Conservation (phyloP, 2,113 vertebrate species). For the Agapornis roseicollis region DNA sequence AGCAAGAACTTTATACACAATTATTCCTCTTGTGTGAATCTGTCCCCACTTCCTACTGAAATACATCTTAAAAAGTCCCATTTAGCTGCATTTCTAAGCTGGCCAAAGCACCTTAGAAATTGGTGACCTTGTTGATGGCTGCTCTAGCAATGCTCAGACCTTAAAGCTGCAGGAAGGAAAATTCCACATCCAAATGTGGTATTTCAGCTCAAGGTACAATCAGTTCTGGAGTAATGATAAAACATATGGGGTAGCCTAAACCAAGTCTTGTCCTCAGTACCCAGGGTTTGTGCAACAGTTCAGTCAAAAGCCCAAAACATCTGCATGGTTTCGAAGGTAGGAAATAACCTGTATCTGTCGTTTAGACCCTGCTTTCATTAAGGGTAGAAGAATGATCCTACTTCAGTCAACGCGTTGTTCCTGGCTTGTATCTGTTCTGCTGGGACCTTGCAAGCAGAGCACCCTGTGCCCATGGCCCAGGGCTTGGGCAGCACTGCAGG, state of each 20-base stretch:
- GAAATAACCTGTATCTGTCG: not conserved
- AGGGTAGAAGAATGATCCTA: not conserved
- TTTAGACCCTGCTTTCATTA: not conserved
- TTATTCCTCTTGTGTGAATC: not conserved
- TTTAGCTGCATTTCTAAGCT: not conserved
- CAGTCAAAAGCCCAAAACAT: not conserved
- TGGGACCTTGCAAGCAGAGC: not conserved
- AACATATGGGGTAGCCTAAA: not conserved
- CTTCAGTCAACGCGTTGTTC: not conserved
- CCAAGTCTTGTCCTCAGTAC: not conserved
- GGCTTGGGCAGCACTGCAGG: fast-evolving
- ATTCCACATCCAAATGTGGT: not conserved
- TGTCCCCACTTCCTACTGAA: not conserved
- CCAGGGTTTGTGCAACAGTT: not conserved
- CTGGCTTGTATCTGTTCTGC: fast-evolving
- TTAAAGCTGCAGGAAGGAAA: not conserved
- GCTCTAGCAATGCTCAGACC: not conserved
- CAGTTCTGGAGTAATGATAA: not conserved
- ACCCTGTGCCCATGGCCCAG: fast-evolving
- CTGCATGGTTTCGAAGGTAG: not conserved
- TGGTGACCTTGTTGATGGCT: not conserved
- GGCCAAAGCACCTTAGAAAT: not conserved
- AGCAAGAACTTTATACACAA: not conserved
- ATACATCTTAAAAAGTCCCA: not conserved
- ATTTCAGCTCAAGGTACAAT: not conserved